Percentiles rank a stretch among this genome's conserved stretches.
Evolutionary conservation across 2,113 vertebrate genomes (phyloP).

Genomic region (Cottus gobio): DNA sequence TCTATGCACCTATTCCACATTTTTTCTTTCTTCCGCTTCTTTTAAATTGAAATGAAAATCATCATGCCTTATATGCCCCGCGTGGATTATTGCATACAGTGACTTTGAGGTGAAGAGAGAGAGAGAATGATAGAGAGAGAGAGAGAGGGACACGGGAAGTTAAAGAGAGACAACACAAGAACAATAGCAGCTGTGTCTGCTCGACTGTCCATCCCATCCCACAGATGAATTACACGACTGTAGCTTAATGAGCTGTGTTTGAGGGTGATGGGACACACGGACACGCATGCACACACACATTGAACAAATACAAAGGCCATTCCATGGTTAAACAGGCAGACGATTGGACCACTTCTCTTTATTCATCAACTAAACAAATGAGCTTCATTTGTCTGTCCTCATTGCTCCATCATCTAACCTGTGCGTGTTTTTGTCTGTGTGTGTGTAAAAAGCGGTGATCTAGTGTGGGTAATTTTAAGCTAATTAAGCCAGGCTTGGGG

Average conservation of each 20-base stretch:
- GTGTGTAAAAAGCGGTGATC: slow-evolving; percentile 62
- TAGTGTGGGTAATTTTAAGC: slow-evolving; percentile 72
- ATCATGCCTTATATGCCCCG: neutral
- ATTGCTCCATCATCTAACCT: slow-evolving; percentile 62
- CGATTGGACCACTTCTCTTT: slow-evolving; percentile 76
- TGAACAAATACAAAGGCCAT: slow-evolving; percentile 61
- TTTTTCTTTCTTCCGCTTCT: neutral
- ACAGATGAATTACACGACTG: slow-evolving; percentile 71
- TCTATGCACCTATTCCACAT: neutral
- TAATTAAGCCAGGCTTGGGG: slow-evolving; percentile 78
- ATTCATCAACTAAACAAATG: slow-evolving; percentile 78
- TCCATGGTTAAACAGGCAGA: slow-evolving; percentile 68
- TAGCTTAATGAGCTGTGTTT: slow-evolving; percentile 76
- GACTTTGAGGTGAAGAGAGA: slow-evolving; percentile 13
- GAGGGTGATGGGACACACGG: slow-evolving; percentile 56
- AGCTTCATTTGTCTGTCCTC: slow-evolving; percentile 66
- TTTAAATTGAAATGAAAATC: neutral
- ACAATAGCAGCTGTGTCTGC: slow-evolving; percentile 20
- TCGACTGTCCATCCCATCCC: slow-evolving; percentile 50
- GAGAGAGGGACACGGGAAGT: slow-evolving; percentile 20
- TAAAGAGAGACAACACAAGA: slow-evolving; percentile 19
- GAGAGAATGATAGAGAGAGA: slow-evolving; percentile 12
- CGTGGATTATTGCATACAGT: neutral
- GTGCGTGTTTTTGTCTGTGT: slow-evolving; percentile 12
- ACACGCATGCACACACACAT: slow-evolving; percentile 42